Base-by-base conservation (phyloP, 2,113 vertebrate genomes). In the Gnathonemus echidnorhynchus region DNA sequence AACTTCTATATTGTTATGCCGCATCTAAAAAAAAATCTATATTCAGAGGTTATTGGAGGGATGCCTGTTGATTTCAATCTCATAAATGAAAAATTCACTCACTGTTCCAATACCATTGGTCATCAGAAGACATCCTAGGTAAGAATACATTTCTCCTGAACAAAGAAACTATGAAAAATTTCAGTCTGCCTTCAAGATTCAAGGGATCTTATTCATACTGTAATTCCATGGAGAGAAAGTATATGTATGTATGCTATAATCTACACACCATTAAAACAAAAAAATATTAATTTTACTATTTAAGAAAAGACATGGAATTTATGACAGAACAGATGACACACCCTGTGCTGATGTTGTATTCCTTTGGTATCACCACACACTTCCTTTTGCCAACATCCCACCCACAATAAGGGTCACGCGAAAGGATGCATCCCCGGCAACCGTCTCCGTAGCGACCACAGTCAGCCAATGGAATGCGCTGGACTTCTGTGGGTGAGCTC, bases 321-420 rank as follows among this genome's bases (percentile, higher is more conserved):
- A 21, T 21, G 11, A 48, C 45, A 85, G 19, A 46, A 15, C 27
- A 8, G 13, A 87, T 87, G n/a, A 87, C 94, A 21, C 94, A 97
- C 96, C 96, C 95, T 77, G 93, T 83, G 0, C 90, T 95, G 92
- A 91, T 88, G 90, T 95, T 96, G 94, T 94, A 94, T 88, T 92
- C 92, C 3, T 92, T 87, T 15, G 96, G 94, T 90, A 96, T 93
- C 45, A 95, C 66, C 7, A 95, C 91, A 88, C 97, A 97, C 90
- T 88, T 95, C 91, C 93, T 95, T 84, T 91, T 93, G 87, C 91
- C 90, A 46, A 66, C 35, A 77, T 97, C 95, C 97, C 97, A 97
- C 7, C 95, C 96, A 83, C 97, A 97, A 88, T 97, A 97, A 0
- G 97, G 96, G 92, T 97, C 97, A 27, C 95, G 91, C 35, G 96